Evolutionary conservation across 2,888 invertebrate species (phyloP).

Genomic region (Prenolepis imparis): DNA sequence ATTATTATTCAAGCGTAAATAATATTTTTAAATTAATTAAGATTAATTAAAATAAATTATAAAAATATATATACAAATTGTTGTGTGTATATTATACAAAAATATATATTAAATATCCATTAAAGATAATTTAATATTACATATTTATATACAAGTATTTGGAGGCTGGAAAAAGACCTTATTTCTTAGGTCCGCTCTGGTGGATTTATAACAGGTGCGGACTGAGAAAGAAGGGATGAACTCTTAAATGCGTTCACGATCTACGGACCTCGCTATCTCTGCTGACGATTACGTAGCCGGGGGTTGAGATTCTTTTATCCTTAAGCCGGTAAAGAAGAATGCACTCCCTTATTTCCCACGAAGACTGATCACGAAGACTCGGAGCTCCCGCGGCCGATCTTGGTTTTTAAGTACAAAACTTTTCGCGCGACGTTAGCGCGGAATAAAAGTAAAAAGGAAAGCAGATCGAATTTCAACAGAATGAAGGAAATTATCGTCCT

Average conservation of each 20-base stretch:
- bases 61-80: background rate
- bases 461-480: slow-evolving; percentile 33
- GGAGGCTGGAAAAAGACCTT: background rate
- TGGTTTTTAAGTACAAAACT: slow-evolving; percentile 55
- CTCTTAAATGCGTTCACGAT: slow-evolving; percentile 46
- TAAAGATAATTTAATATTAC: background rate
- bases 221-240: slow-evolving; percentile 30
- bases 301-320: slow-evolving; percentile 73
- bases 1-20: background rate
- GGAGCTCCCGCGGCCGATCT: slow-evolving; percentile 34
- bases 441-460: slow-evolving; percentile 31
- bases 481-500: slow-evolving; percentile 33
- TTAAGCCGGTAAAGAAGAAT: slow-evolving; percentile 79
- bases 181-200: slow-evolving; percentile 4
- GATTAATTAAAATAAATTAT: background rate
- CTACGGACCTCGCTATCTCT: slow-evolving; percentile 71
- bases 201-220: slow-evolving; percentile 42
- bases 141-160: background rate
- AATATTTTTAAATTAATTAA: background rate
- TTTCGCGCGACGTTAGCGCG: slow-evolving; percentile 15
- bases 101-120: background rate
- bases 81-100: background rate
- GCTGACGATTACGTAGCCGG: slow-evolving; percentile 71
- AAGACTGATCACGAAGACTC: slow-evolving; percentile 53
- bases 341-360: slow-evolving; percentile 64